These are phyloP conservation scores for Nipponacmea schrenckii DNA, from an alignment of 2,888 invertebrate species.

Conservation along the genomic window DNA sequence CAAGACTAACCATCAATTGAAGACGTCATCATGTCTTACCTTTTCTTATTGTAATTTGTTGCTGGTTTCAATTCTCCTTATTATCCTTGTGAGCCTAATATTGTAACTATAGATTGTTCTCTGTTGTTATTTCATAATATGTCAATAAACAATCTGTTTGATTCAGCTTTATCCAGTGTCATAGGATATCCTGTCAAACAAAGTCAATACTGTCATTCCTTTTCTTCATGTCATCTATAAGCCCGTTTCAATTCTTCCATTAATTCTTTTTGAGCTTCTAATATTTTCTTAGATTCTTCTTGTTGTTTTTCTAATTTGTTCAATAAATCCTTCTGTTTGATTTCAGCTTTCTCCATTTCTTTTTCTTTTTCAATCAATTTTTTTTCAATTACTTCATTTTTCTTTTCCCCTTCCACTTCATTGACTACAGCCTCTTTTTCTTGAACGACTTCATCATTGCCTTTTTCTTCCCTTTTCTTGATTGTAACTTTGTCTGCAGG, in stretches of 20 bases:
- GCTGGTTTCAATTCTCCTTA: too few relatives aligned
- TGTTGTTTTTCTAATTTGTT: slow-evolving; percentile 56
- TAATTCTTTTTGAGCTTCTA: slow-evolving; percentile 61
- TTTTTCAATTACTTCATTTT: slow-evolving; percentile 13
- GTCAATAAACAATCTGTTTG: too few relatives aligned
- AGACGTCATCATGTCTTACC: too few relatives aligned
- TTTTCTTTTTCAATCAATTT: slow-evolving; percentile 22
- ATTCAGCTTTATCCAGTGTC: too few relatives aligned
- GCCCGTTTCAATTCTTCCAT: slow-evolving; percentile 61
- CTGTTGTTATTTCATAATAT: too few relatives aligned
- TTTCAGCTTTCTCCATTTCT: slow-evolving; percentile 31
- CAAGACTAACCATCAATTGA: too few relatives aligned
- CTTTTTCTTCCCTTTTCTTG: not conserved
- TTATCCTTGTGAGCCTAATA: too few relatives aligned
- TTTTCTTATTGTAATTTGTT: too few relatives aligned
- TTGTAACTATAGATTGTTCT: too few relatives aligned
- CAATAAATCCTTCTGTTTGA: slow-evolving; percentile 42
- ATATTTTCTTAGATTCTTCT: slow-evolving; percentile 53
- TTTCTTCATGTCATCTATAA: slow-evolving; percentile 42
- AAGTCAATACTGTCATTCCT: too few relatives aligned
- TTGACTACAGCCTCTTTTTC: slow-evolving; percentile 5
- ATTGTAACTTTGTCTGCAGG: slow-evolving; percentile 4
- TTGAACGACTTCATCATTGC: not conserved
- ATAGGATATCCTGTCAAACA: too few relatives aligned
- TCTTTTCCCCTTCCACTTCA: slow-evolving; percentile 17